Conservation (phyloP, 1,140 invertebrate species). For the Leptoteleia sp. region DNA sequence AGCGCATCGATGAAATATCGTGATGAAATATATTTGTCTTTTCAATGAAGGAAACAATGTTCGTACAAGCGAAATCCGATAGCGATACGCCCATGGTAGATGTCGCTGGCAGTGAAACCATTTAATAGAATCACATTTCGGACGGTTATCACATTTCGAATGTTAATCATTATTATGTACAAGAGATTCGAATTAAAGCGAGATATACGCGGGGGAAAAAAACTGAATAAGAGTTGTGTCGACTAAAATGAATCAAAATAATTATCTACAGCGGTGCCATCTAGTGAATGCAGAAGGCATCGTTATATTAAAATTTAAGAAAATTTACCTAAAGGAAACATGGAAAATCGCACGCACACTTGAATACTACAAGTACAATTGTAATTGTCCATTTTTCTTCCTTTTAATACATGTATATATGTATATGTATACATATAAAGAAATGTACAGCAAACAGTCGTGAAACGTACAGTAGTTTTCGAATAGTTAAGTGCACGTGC, state of each 20-base stretch:
- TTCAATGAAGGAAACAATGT: too few species aligned
- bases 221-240: too few species aligned
- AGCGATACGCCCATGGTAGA: slow-evolving; percentile 27
- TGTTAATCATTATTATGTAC: slow-evolving; percentile 32
- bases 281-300: too few species aligned
- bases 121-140: slow-evolving; percentile 34
- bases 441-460: slow-evolving; percentile 24
- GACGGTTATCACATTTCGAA: slow-evolving; percentile 54
- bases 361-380: slow-evolving; percentile 10
- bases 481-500: slow-evolving; percentile 24
- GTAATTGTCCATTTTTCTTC: neutral
- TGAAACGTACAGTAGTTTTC: slow-evolving; percentile 38
- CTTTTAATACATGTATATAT: too few species aligned
- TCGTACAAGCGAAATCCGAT: slow-evolving; percentile 32
- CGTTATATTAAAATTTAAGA: slow-evolving; percentile 6
- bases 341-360: slow-evolving; percentile 10
- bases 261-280: too few species aligned
- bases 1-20: neutral
- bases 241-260: too few species aligned
- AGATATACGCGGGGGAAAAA: too few species aligned
- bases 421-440: slow-evolving; percentile 17
- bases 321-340: neutral
- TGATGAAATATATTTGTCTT: too few species aligned
- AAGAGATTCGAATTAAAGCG: neutral
- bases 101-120: slow-evolving; percentile 35